Conservation (phyloP, 2,113 vertebrate species). For the Alectura lathami region DNA sequence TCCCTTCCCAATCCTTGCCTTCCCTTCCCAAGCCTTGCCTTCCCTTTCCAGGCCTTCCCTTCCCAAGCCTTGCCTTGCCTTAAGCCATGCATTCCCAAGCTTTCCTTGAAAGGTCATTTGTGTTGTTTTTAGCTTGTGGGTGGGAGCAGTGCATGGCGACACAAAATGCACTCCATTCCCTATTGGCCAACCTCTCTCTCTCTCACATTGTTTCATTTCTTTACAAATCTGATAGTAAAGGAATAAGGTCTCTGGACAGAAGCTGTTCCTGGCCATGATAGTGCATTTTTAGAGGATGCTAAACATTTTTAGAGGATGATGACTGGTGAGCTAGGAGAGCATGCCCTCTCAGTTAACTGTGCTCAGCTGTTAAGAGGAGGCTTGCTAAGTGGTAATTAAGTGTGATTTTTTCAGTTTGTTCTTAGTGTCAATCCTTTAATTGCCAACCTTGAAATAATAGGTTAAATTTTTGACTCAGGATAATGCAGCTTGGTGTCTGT, state of each 20-base stretch:
- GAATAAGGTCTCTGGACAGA: background rate
- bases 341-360: background rate
- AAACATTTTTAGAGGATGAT: background rate
- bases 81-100: too few relatives aligned
- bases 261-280: background rate
- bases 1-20: background rate
- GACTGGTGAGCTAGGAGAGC: background rate
- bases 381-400: background rate
- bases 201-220: background rate
- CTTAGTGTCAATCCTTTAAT: background rate
- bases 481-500: background rate
- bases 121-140: background rate
- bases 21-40: background rate
- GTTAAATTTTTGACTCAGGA: background rate
- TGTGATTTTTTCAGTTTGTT: background rate
- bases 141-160: background rate
- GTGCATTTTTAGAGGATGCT: background rate
- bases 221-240: background rate
- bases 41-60: background rate
- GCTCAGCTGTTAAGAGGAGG: background rate
- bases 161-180: background rate
- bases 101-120: background rate
- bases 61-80: background rate
- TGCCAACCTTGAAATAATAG: background rate
- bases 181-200: background rate